Base-by-base conservation (phyloP, 35 echinoderm and acorn worm species). In the Heliocidaris erythrogramma region DNA sequence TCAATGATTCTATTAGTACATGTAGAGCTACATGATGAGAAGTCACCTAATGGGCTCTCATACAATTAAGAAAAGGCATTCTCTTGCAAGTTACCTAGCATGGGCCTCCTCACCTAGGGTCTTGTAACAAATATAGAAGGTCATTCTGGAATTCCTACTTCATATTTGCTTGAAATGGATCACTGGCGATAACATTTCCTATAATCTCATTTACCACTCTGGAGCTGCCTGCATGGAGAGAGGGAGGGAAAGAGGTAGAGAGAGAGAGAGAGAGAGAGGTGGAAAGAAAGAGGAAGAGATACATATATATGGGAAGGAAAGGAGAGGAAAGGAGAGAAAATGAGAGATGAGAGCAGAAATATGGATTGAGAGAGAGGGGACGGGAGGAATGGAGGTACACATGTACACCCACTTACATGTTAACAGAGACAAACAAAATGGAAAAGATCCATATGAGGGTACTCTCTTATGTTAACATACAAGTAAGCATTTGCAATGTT, bases 91-190 rank as follows among this genome's bases (percentile, higher is more conserved):
- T 2, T 69, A 69, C 60, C 60, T 69, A 27, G 24, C 60, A 18
- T 69, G 24, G 60, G 60, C 60, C 60, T 69, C 60, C 24, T 27
- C 24, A 69, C 60, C 60, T 24, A 69, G 60, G 60, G 60, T 69
- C 60, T 69, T 1, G 17, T 24, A 69, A 69, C 60, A 69, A 69
- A 69, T 69, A 21, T 14, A 69, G 60, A 69, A 69, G 60, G 60
- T 69, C 60, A 69, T 17, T 69, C 17, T 35, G 86, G 30, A 48
- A 88, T 16, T 32, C 47, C 47, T 48, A 16, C 86, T 32, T 88
- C 86, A 88, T 88, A 88, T 88, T 88, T 32, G 30, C 86, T 88
- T 48, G 86, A 48, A 88, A 88, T 88, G 86, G 86, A 88, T 88
- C 86, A 88, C 60, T 88, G 86, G 10, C 30, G 86, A 88, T 88